These are phyloP conservation scores for Branchellion lobata DNA, from an alignment of 2,888 invertebrate species.

Conservation along the genomic window DNA sequence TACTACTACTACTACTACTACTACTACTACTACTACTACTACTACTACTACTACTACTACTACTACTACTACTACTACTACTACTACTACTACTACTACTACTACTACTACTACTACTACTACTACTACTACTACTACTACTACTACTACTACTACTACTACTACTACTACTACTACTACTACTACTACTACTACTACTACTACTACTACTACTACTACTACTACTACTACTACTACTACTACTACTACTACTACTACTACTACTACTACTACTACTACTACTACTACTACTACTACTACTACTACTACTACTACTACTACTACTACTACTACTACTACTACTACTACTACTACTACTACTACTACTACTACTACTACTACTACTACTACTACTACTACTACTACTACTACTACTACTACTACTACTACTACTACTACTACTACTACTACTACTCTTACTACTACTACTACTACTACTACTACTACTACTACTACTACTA, in stretches of 20 bases:
- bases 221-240: slow-evolving; percentile 14
- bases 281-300: slow-evolving; percentile 18
- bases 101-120: slow-evolving; percentile 1
- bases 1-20: slow-evolving; percentile 25
- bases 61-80: slow-evolving; percentile 8
- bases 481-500: neutral
- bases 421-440: slow-evolving; percentile 13
- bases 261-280: slow-evolving; percentile 24
- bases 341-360: slow-evolving; percentile 10
- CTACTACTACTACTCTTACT: slow-evolving; percentile 23
- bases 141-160: slow-evolving; percentile 8
- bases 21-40: slow-evolving; percentile 23
- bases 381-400: neutral
- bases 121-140: slow-evolving; percentile 14
- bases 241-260: slow-evolving; percentile 15
- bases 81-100: slow-evolving; percentile 8
- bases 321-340: too few relatives aligned
- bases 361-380: neutral
- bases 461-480: slow-evolving; percentile 2
- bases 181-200: slow-evolving; percentile 17
- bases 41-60: slow-evolving; percentile 10
- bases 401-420: neutral
- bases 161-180: slow-evolving; percentile 8
- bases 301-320: neutral
- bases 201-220: slow-evolving; percentile 18